Base-by-base conservation (phyloP, 2,797 vertebrate genomes). In the Crenichthys baileyi region DNA sequence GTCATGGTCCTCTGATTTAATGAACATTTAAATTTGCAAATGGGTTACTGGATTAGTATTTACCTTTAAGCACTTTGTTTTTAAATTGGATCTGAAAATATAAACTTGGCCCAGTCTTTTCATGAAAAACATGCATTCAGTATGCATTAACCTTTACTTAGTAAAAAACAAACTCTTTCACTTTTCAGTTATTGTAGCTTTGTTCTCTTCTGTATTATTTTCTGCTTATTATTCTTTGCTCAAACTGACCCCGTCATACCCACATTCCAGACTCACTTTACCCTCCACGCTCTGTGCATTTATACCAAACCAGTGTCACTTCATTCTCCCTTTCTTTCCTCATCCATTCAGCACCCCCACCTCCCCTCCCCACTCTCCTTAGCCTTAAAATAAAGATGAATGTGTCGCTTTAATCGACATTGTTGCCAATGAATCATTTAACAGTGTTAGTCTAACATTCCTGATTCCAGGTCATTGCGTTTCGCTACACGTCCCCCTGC, bases 401-500 rank as follows among this genome's bases (percentile, higher is more conserved):
- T 83, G 87, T 90, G 91, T 90, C 78, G 80, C 86, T 87, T 92
- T 93, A 92, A 94, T 93, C 79, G 84, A 90, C 89, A 88, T 91
- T 90, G 88, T 91, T 89, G 81, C 81, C 81, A 80, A 89, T 93
- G 87, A 94, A 94, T 95, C 90, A 94, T 94, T 94, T 88, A 95
- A 79, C 88, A 90, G 83, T 87, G 88, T 94, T 94, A 93, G 92
- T 94, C 91, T 93, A 92, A 92, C 89, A 88, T 90, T 82, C 82
- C 84, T 81, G 80, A 88, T 93, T 94, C 92, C 91, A 93, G 90
- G 93, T 94, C 93, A 91, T 84, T 88, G 91, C 87, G 41, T 91
- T 87, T 86, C 82, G 70, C 79, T 88, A 80, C 89, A 77, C 88
- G 60, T 87, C 88, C 83, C 41, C 36, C 80, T 83, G 91, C 89